These are phyloP conservation scores for Pteronotus mesoamericanus DNA, from an alignment of 2,797 vertebrate species.

Conservation along the genomic window DNA sequence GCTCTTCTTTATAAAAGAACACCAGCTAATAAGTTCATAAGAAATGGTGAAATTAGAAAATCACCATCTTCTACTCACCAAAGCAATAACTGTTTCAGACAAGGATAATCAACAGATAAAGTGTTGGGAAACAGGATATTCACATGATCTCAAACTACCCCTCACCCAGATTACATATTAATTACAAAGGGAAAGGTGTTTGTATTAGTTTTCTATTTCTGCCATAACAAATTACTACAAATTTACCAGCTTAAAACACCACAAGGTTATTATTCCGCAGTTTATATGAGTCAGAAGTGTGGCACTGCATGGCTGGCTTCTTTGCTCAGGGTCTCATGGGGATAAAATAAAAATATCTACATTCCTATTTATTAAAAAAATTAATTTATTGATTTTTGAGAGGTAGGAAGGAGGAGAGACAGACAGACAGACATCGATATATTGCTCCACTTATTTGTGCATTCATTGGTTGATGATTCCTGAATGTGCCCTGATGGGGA, in stretches of 20 bases:
- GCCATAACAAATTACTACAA: neutral
- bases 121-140: neutral
- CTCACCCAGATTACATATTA: neutral
- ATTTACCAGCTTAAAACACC: neutral
- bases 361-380: neutral
- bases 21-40: neutral
- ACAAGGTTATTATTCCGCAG: neutral
- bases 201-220: conserved; percentile 3
- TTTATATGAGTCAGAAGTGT: neutral
- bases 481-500: neutral
- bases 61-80: neutral
- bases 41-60: neutral
- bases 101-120: neutral
- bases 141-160: neutral
- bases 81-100: conserved; percentile 11
- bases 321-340: neutral
- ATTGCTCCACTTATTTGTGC: neutral
- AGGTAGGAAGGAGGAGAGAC: no score
- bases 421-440: neutral
- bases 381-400: neutral
- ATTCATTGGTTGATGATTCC: neutral
- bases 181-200: neutral
- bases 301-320: neutral
- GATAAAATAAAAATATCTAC: neutral
- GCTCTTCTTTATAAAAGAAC: conserved; percentile 3